Evolutionary conservation across 2,797 vertebrate genomes (phyloP), one percentile per base, ranked within the genome.

Genomic region (Sciaenops ocellatus): DNA sequence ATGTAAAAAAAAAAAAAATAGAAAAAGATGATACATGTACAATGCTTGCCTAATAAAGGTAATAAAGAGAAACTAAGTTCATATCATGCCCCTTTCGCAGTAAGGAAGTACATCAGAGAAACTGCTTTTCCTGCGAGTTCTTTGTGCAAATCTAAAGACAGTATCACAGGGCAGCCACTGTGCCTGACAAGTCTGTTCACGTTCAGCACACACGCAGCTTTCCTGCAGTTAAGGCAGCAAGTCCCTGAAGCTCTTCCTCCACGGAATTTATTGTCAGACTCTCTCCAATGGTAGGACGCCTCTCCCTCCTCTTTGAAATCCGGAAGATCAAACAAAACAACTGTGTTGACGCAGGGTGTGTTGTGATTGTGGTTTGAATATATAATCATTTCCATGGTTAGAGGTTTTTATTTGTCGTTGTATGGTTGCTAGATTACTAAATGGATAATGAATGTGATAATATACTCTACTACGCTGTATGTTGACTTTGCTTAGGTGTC

Each of bases 221-320:
- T 92, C 86, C 86, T 90, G 87, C 88, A 85, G 87, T 89, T 87
- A 80, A 89, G 86, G 89, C 87, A 82, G 85, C 78, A 54, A 85
- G 87, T 93, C 93, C 92, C 94, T 54, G 90, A 91, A 93, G 94
- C 90, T 87, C 91, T 93, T 94, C 92, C 93, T 93, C 88, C 82
- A 62, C 87, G 78, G 87, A 92, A 82, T 90, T 88, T 89, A 89
- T 90, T 93, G 91, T 92, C 90, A 93, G 90, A 90, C 84, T 84
- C 81, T 83, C 90, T 90, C 77, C 83, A 57, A 90, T 86, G 86
- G 82, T 83, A 75, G 80, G 86, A 89, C 72, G 79, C 85, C 79
- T 82, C 87, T 91, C 82, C 81, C 84, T 85, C 78, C 90, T 85
- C 89, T 93, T 92, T 93, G 90, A 93, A 92, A 92, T 91, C 88